Base-by-base conservation (phyloP, 2,113 vertebrate species). In the Sakesphorus luctuosus region DNA sequence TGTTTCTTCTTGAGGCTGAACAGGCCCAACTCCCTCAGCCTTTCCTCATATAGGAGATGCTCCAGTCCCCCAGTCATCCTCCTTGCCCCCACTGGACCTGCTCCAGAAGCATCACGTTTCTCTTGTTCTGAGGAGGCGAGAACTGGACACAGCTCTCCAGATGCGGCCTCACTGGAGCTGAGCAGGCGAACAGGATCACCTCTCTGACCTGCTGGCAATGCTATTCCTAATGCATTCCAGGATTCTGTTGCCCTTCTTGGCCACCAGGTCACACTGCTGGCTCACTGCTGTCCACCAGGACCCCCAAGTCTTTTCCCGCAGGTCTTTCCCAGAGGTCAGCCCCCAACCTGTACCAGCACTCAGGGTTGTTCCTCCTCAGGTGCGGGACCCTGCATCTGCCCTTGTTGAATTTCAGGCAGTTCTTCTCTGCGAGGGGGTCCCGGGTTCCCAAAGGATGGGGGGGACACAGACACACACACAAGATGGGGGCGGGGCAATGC, bases 401-500 rank as follows among this genome's bases (percentile, higher is more conserved):
- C 33, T 18, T 53, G 43, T 5, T 65, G 67, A 25, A 9, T 56
- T 80, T 50, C 59, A 65, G 35, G 23, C 25, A 18, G 9, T 33
- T 49, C n/a, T n/a, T n/a, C 24, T 40, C 16, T 21, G 29, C 28
- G 17, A 31, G 40, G 38, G 29, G 4, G 3, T 5, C 18, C 11
- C 6, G 4, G 6, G 18, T 15, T 10, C 18, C 44, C 46, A 8
- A 2, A 26, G 13, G 38, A 11, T 15, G 8, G 6, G 9, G n/a
- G 9, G 25, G 9, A 49, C 66, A 13, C 24, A 10, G n/a, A n/a
- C n/a, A 29, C 19, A 40, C 12, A 40, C 13, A 40, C 40, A 13
- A 8, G 2, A 1, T 33, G n/a, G 43, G 6, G 74, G 79, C 59
- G 75, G 79, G 20, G 52, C 74, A 2, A 31, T 2, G 0, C 0